Percentiles rank a stretch among this genome's conserved stretches.
Conservation (phyloP, 2,888 invertebrate species). For the Protonemura montana region DNA sequence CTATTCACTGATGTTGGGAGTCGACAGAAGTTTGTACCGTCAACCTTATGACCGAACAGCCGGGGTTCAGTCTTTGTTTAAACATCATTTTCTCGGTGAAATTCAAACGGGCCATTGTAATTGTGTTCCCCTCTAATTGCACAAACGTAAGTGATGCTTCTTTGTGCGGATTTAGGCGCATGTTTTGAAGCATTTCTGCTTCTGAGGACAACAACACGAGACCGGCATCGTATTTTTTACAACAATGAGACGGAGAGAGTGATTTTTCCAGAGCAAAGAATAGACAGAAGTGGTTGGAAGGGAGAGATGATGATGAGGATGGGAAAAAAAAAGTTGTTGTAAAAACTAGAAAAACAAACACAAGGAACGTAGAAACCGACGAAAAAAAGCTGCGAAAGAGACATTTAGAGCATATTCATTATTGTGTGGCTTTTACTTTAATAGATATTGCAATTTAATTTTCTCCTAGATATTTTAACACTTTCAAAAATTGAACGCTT, state of each 20-base stretch:
- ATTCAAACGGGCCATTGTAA: background rate
- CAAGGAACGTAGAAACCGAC: background rate
- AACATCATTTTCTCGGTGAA: background rate
- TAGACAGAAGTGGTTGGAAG: conserved; percentile 4
- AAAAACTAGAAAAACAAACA: background rate
- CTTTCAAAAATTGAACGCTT: background rate
- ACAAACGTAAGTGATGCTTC: background rate
- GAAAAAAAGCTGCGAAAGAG: background rate
- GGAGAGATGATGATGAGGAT: conserved; percentile 7
- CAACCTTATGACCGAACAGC: background rate
- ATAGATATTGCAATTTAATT: background rate
- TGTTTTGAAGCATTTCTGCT: background rate
- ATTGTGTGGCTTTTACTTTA: background rate
- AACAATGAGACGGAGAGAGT: background rate
- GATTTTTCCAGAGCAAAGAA: background rate
- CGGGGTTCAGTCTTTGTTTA: background rate
- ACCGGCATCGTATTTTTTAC: background rate
- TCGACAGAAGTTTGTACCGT: background rate
- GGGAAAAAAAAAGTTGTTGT: background rate
- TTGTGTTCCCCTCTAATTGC: background rate
- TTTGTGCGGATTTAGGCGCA: background rate
- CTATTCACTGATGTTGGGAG: background rate
- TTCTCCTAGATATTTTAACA: background rate
- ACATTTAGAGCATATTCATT: background rate
- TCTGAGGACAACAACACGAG: background rate